These are phyloP conservation scores for Andricus grossulariae DNA, from an alignment of 1,140 invertebrate species.

Conservation along the genomic window DNA sequence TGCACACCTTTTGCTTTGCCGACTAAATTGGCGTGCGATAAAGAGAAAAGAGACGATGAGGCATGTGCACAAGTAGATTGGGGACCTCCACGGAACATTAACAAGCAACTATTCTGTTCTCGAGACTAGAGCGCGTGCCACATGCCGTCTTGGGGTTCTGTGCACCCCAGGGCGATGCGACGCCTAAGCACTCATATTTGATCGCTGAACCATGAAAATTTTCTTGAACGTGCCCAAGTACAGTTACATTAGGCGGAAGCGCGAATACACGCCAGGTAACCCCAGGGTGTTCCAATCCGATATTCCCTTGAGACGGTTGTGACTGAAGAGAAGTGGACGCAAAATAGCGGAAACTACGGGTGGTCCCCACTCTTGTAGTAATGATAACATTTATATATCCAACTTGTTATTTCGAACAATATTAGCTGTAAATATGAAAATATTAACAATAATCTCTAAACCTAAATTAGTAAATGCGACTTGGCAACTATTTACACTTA, in stretches of 20 bases:
- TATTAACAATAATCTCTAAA: too few species aligned
- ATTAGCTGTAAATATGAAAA: too few species aligned
- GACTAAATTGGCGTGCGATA: constrained; percentile 16
- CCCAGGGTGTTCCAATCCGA: constrained; percentile 13
- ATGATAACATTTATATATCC: too few species aligned
- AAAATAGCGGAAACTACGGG: background rate
- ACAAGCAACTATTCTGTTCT: background rate
- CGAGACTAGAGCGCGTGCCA: constrained; percentile 49
- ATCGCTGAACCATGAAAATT: constrained; percentile 56
- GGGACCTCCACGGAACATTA: constrained; percentile 47
- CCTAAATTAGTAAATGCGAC: too few species aligned
- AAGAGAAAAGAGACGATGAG: constrained; percentile 6
- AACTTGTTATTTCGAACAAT: too few species aligned
- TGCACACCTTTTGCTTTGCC: background rate
- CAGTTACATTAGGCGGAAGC: constrained; percentile 16
- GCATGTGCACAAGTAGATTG: constrained; percentile 37
- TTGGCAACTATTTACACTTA: too few species aligned
- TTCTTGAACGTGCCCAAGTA: constrained; percentile 23
- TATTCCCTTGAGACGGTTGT: constrained; percentile 7
- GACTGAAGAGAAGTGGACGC: background rate
- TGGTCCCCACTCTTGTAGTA: background rate
- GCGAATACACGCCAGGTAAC: constrained; percentile 12
- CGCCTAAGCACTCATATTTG: constrained; percentile 39
- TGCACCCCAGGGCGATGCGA: constrained; percentile 22
- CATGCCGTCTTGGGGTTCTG: constrained; percentile 41